These are phyloP conservation scores for Meloidogyne exigua DNA, from an alignment of 1,140 invertebrate genomes.

Conservation along the genomic window DNA sequence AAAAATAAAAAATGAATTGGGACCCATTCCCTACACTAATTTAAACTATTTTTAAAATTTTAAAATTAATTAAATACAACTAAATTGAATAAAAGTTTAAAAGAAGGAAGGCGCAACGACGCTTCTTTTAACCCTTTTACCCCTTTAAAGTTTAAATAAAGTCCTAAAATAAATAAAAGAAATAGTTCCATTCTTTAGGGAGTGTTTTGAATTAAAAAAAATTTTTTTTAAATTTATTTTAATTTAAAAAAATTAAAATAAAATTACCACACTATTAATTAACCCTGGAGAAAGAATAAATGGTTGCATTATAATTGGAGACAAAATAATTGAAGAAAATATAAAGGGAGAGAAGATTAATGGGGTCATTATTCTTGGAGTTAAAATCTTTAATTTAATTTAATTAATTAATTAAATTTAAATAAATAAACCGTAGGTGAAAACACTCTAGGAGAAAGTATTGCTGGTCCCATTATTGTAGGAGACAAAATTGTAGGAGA, in stretches of 20 bases:
- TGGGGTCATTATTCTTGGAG: slow-evolving; percentile 44
- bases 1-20: no score
- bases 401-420: slow-evolving; percentile 18
- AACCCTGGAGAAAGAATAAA: slow-evolving; percentile 44
- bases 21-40: no score
- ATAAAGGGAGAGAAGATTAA: slow-evolving; percentile 51
- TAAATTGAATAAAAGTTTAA: no score
- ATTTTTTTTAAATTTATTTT: not conserved
- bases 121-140: no score
- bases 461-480: slow-evolving; percentile 23
- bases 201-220: no score
- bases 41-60: no score
- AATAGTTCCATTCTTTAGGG: no score
- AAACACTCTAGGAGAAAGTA: slow-evolving; percentile 34
- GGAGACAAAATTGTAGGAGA: slow-evolving; percentile 45
- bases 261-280: slow-evolving; percentile 19
- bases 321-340: slow-evolving; percentile 45
- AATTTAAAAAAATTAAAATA: not conserved
- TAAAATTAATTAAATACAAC: no score
- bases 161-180: no score
- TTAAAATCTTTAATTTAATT: slow-evolving; percentile 31
- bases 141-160: no score
- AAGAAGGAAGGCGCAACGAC: no score
- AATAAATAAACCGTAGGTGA: slow-evolving; percentile 14
- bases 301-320: slow-evolving; percentile 24